These are phyloP conservation scores for Orthosia gracilis DNA, from an alignment of 2,888 invertebrate genomes.

Conservation along the genomic window DNA sequence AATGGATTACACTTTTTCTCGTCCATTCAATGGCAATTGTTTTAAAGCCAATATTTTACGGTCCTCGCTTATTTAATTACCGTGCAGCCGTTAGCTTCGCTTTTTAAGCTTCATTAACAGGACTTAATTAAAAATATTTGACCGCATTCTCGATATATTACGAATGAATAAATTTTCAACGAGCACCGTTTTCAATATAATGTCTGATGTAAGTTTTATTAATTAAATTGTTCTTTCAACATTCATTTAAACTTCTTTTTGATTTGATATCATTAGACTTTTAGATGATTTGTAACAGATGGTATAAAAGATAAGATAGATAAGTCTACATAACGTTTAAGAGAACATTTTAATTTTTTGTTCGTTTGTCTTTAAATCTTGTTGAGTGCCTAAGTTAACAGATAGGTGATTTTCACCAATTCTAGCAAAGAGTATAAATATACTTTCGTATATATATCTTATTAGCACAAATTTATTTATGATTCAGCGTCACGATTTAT, in stretches of 20 bases:
- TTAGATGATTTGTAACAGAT: not conserved
- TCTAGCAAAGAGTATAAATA: not conserved
- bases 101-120: slow-evolving; percentile 41
- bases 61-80: slow-evolving; percentile 44
- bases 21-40: slow-evolving; percentile 53
- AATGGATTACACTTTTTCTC: slow-evolving; percentile 42
- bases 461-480: not conserved
- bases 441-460: too few species aligned
- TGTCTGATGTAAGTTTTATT: slow-evolving; percentile 5
- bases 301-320: not conserved
- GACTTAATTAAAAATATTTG: slow-evolving; percentile 44
- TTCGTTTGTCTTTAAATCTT: too few species aligned
- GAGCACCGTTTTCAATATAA: slow-evolving; percentile 2
- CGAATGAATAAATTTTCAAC: slow-evolving; percentile 7
- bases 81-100: slow-evolving; percentile 7
- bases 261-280: not conserved
- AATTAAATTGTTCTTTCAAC: not conserved
- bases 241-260: not conserved
- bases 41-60: slow-evolving; percentile 32
- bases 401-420: too few species aligned
- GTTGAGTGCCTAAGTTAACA: too few species aligned
- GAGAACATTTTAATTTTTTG: not conserved
- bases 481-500: slow-evolving; percentile 1
- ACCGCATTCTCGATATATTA: slow-evolving; percentile 1
- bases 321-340: not conserved